A percentile compares a stretch with the other conserved stretches of the same genome.
Conservation (phyloP, 53 echinoderm and acorn worm genomes). For the Mesocentrotus franciscanus region DNA sequence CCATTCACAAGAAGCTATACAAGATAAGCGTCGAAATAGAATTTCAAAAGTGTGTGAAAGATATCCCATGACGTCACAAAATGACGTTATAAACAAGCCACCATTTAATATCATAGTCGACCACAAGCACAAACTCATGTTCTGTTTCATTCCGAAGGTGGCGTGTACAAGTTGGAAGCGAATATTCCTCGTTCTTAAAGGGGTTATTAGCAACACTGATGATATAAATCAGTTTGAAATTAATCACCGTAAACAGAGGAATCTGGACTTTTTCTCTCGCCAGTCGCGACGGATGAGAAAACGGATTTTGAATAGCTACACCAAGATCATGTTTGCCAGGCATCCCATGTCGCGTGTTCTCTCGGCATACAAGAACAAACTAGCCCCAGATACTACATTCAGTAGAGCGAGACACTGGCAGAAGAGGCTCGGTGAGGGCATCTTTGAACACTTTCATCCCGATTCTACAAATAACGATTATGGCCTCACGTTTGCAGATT, state of each 20-base stretch:
- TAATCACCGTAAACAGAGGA: constrained; percentile 39
- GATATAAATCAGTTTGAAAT: constrained; percentile 66
- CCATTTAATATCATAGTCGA: constrained; percentile 68
- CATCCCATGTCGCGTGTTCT: constrained; percentile 74
- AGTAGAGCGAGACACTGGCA: constrained; percentile 65
- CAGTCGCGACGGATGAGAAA: neutral
- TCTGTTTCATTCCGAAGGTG: constrained; percentile 77
- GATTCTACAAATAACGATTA: neutral
- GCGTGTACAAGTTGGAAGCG: constrained; percentile 87
- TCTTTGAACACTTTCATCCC: constrained; percentile 41
- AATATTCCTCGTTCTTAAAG: constrained; percentile 73
- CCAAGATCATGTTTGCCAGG: constrained; percentile 78
- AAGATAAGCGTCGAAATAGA: neutral
- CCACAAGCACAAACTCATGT: constrained; percentile 69
- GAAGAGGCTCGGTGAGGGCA: constrained; percentile 53
- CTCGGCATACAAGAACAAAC: constrained; percentile 78
- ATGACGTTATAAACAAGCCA: neutral
- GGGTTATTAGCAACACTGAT: constrained; percentile 55
- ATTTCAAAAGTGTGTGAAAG: neutral
- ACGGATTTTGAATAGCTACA: constrained; percentile 44
- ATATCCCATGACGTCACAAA: neutral
- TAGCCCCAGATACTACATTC: constrained; percentile 73
- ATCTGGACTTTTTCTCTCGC: constrained; percentile 1
- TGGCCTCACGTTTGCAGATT: constrained; percentile 30
- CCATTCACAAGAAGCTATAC: neutral